Percentiles rank a stretch among this genome's conserved stretches.
Conservation (phyloP, 2,797 vertebrate species). For the Phoeniculus purpureus region DNA sequence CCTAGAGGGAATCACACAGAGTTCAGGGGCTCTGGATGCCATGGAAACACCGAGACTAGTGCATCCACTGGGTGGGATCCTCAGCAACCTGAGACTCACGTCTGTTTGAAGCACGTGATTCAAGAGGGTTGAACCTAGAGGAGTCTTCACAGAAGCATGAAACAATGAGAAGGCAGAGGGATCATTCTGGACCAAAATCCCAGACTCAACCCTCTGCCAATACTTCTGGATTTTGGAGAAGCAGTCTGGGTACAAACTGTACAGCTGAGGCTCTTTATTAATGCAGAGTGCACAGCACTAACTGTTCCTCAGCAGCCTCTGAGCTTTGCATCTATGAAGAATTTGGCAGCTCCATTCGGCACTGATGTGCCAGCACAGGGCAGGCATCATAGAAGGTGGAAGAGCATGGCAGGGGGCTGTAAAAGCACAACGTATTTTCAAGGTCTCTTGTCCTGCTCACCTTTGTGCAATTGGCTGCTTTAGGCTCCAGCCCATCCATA, state of each 20-base stretch:
- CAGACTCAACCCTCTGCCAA: neutral
- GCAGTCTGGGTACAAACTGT: neutral
- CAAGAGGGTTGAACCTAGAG: neutral
- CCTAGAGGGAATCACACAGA: slow-evolving; percentile 70
- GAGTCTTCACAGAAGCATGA: neutral
- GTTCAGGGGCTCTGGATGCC: neutral
- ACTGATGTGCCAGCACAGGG: neutral
- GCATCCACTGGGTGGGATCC: neutral
- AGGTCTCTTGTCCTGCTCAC: slow-evolving; percentile 69
- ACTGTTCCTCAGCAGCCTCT: neutral
- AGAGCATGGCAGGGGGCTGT: neutral
- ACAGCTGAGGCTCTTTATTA: neutral
- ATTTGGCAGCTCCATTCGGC: neutral
- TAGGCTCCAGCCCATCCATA: slow-evolving; percentile 87
- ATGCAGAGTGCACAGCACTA: neutral
- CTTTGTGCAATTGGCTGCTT: slow-evolving; percentile 92
- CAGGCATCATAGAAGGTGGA: neutral
- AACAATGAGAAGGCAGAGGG: neutral
- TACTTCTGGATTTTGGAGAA: neutral
- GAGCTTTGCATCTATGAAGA: neutral
- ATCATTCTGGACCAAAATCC: neutral
- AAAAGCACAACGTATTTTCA: neutral
- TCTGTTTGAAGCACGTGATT: neutral
- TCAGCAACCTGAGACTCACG: neutral
- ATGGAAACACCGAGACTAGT: neutral